phyloP scores from a whole-genome alignment of 2,113 vertebrate genomes.

The Protobothrops flavoviridis region DNA sequence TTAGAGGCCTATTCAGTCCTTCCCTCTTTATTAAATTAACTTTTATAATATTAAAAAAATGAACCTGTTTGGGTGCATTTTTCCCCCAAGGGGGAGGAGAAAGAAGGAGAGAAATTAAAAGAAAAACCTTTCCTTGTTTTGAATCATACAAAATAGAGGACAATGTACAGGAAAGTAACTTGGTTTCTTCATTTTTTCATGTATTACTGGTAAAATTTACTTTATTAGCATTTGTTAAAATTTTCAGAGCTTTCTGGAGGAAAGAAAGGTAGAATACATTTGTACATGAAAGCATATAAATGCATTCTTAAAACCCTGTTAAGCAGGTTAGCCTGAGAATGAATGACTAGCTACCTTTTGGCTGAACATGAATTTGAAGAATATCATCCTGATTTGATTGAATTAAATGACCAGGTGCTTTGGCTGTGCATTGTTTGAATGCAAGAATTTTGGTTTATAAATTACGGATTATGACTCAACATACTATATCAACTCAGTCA shows the following conservation, averaged over 20 bases:
- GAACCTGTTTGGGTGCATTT: background rate
- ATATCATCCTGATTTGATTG: background rate
- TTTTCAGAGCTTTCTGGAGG: background rate
- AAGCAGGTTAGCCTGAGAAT: background rate
- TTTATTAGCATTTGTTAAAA: background rate
- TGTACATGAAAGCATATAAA: background rate
- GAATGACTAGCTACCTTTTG: background rate
- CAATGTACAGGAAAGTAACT: background rate
- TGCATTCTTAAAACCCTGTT: background rate
- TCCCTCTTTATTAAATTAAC: background rate
- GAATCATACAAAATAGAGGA: background rate
- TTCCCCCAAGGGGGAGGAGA: background rate
- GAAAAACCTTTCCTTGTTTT: background rate
- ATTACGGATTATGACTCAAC: background rate
- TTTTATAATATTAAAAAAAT: background rate
- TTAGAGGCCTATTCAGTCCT: background rate
- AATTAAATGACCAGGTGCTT: background rate
- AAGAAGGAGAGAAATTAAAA: background rate
- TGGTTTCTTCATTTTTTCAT: background rate
- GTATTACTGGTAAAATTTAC: background rate
- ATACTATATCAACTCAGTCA: background rate
- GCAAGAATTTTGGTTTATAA: background rate
- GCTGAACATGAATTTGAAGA: background rate
- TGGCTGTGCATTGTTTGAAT: background rate
- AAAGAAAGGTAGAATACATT: background rate